Evolutionary conservation across 1,140 invertebrate genomes (phyloP).

Genomic region (Steinernema feltiae): DNA sequence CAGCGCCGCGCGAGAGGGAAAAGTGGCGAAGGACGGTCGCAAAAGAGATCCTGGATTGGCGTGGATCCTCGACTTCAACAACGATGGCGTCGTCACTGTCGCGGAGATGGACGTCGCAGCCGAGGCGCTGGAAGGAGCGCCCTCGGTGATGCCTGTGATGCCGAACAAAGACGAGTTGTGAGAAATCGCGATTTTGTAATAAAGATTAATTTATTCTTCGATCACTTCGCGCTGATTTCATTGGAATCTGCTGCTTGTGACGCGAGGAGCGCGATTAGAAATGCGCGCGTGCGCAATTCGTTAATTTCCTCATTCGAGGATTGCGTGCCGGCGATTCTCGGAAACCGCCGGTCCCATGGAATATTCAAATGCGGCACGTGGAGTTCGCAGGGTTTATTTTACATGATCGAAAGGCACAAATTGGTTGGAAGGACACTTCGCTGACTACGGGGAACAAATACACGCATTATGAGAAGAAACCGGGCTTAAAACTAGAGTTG

Average conservation of each 20-base stretch:
- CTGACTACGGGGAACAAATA: neutral
- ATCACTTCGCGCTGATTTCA: too few relatives aligned
- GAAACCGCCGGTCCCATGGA: too few relatives aligned
- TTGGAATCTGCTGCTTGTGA: too few relatives aligned
- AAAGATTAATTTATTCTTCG: neutral
- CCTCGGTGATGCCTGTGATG: neutral
- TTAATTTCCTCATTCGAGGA: too few relatives aligned
- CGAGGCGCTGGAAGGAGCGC: constrained; percentile 25
- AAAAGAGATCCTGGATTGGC: constrained; percentile 52
- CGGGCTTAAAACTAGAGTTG: neutral
- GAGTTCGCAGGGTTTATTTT: neutral
- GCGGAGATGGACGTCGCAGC: constrained; percentile 35
- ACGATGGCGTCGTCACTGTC: constrained; percentile 52
- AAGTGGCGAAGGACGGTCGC: constrained; percentile 25
- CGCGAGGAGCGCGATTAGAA: too few relatives aligned
- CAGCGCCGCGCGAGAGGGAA: constrained; percentile 18
- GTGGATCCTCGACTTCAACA: constrained; percentile 57
- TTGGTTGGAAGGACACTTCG: neutral
- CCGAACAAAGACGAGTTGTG: constrained; percentile 28
- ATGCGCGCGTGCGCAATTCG: too few relatives aligned
- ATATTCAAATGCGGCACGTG: neutral
- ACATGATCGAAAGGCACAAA: neutral
- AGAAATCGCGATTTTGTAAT: neutral
- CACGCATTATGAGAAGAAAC: constrained; percentile 1
- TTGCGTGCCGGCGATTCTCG: too few relatives aligned